phyloP scores from a whole-genome alignment of 2,797 vertebrate species.

The Hafferia zeledoni region DNA sequence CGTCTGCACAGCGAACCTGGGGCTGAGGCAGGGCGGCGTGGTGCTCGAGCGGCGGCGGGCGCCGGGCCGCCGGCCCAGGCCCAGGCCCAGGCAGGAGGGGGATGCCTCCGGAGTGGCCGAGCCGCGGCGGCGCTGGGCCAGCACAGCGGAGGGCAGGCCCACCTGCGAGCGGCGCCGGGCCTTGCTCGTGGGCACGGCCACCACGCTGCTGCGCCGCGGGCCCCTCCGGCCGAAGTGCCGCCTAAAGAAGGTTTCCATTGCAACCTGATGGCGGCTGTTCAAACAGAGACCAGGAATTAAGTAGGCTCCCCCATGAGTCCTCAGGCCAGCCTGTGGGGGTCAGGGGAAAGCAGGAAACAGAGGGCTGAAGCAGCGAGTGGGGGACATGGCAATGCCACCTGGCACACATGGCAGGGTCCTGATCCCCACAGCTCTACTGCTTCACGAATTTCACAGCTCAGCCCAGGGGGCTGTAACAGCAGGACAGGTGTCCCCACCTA shows the following conservation, averaged over 20 bases:
- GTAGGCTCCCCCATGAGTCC: neutral
- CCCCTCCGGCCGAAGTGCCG: constrained; percentile 82
- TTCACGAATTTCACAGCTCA: neutral
- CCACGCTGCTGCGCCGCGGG: constrained; percentile 33
- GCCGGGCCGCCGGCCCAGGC: neutral
- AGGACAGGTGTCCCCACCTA: neutral
- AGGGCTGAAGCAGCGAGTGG: neutral
- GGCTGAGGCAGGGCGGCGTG: constrained; percentile 78
- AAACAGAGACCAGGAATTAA: constrained; percentile 74
- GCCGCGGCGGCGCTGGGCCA: constrained; percentile 78
- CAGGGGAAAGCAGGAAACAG: neutral
- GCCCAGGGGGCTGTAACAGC: neutral
- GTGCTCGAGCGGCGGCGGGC: constrained; percentile 85
- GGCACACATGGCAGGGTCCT: rapidly evolving
- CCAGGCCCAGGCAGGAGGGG: constrained; percentile 61
- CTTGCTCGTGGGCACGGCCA: constrained; percentile 83
- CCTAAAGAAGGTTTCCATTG: constrained; percentile 90
- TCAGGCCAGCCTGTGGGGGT: neutral
- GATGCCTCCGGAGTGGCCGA: constrained; percentile 76
- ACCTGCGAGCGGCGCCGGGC: constrained; percentile 85
- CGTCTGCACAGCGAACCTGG: constrained; percentile 79
- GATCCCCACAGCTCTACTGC: neutral
- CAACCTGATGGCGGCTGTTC: constrained; percentile 72
- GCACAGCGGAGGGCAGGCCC: constrained; percentile 80
- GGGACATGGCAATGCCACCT: neutral